Evolutionary conservation across 2,797 vertebrate species (phyloP), one percentile per base, ranked within the genome.

Genomic region (Pseudochaenichthys georgianus): DNA sequence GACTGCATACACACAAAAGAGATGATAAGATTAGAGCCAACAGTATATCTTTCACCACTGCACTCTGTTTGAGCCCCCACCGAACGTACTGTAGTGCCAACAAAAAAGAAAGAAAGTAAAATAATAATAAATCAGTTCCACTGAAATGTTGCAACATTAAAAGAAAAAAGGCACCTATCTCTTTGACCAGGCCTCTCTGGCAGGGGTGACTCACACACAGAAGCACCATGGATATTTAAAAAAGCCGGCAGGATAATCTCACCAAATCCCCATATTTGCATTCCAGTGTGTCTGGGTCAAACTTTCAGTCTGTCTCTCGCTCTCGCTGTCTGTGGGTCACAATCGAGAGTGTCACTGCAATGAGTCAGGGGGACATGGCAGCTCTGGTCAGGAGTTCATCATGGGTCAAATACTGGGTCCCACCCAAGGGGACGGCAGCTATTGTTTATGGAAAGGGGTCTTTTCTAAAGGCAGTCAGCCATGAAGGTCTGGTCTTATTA

Each of bases 341-440:
- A 79, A 83, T 83, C 71, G 76, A 51, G 68, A 75, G 63, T 80
- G 84, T 88, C 82, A 79, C 46, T 64, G 81, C 88, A 68, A 60
- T 59, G 38, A 86, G 89, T 79, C 80, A 50, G 77, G 73, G 65
- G 78, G 76, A 92, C 87, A 89, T 91, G 90, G 90, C 93, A 93
- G 90, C 84, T 90, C 79, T 83, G 87, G 93, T 91, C 91, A 90
- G 73, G 78, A 80, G 90, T 88, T 91, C 91, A 87, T 66, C 90
- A 82, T 60, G 90, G 93, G 91, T 94, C 93, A 93, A 77, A 81
- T 80, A 72, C 80, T 47, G 75, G 87, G 88, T 81, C 81, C 77
- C 57, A 74, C 83, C 89, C 88, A 64, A 41, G 82, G 82, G 86
- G 82, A 86, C 4, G 11, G 48, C 34, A 34, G 65, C 82, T 78